phyloP scores from a whole-genome alignment of 2,888 invertebrate species.

The Hermaeophaga mercurialis region DNA sequence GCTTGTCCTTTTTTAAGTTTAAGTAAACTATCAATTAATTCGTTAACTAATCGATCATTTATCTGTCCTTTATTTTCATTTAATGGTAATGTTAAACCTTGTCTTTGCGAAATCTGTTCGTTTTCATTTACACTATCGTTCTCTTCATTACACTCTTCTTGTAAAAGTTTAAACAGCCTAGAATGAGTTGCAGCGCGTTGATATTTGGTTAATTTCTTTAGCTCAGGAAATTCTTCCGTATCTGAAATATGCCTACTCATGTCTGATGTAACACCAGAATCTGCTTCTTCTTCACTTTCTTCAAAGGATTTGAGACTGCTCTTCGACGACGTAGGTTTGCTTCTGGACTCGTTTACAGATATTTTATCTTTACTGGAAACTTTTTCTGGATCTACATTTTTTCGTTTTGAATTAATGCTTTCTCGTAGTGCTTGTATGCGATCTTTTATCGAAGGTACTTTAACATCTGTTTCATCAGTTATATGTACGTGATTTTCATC shows the following conservation, averaged over 20 bases:
- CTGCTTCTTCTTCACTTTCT: slow-evolving; percentile 65
- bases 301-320: slow-evolving; percentile 53
- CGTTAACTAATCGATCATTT: slow-evolving; percentile 64
- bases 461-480: slow-evolving; percentile 31
- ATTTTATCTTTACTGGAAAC: slow-evolving; percentile 45
- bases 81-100: slow-evolving; percentile 51
- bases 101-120: not conserved
- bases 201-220: slow-evolving; percentile 65
- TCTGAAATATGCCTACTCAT: slow-evolving; percentile 71
- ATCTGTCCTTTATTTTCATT: slow-evolving; percentile 61
- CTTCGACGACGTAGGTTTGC: slow-evolving; percentile 45
- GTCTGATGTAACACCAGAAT: slow-evolving; percentile 74
- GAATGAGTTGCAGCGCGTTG: slow-evolving; percentile 76
- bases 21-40: slow-evolving; percentile 64
- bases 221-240: slow-evolving; percentile 67
- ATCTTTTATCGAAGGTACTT: slow-evolving; percentile 51
- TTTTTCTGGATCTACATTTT: slow-evolving; percentile 34
- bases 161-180: slow-evolving; percentile 69
- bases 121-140: slow-evolving; percentile 49
- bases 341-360: slow-evolving; percentile 41
- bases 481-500: slow-evolving; percentile 30
- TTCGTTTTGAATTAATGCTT: slow-evolving; percentile 45
- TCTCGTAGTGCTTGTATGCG: slow-evolving; percentile 52
- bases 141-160: slow-evolving; percentile 62
- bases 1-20: slow-evolving; percentile 62